Conservation (phyloP, 2,888 invertebrate species). For the Dasypogon diadema region DNA sequence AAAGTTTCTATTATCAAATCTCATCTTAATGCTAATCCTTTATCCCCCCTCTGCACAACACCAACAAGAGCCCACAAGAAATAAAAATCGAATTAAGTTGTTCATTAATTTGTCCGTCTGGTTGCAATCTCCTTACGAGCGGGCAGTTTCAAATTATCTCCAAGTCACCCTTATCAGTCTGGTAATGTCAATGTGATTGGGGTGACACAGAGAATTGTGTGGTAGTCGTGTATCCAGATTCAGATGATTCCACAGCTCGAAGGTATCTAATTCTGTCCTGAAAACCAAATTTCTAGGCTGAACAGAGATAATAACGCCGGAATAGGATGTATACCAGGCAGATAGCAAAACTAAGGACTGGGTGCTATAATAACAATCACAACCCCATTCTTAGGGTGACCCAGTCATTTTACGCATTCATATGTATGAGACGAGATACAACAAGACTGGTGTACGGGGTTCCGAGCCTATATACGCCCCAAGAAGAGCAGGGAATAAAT, state of each 20-base stretch:
- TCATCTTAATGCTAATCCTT: slow-evolving; percentile 37
- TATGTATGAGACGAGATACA: slow-evolving; percentile 35
- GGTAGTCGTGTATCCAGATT: neutral
- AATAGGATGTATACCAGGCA: neutral
- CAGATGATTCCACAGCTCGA: neutral
- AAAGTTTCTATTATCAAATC: slow-evolving; percentile 14
- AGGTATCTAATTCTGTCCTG: slow-evolving; percentile 19
- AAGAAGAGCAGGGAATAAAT: slow-evolving; percentile 52
- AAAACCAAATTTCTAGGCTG: slow-evolving; percentile 39
- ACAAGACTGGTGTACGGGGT: neutral
- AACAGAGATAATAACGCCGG: slow-evolving; percentile 2
- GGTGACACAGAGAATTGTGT: slow-evolving; percentile 1
- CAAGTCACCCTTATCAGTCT: slow-evolving; percentile 48
- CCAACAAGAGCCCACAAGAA: slow-evolving; percentile 36
- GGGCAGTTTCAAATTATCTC: slow-evolving; percentile 51
- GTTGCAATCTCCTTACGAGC: slow-evolving; percentile 49
- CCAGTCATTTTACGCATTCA: slow-evolving; percentile 42
- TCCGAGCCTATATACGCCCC: neutral
- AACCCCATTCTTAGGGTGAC: slow-evolving; percentile 40
- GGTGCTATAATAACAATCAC: slow-evolving; percentile 46
- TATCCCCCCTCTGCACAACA: neutral
- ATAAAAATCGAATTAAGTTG: slow-evolving; percentile 57
- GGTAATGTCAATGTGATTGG: slow-evolving; percentile 10
- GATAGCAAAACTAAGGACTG: neutral
- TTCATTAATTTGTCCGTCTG: slow-evolving; percentile 56